These are phyloP conservation scores for Orientallactaga sibirica DNA, from an alignment of 2,797 vertebrate species.

Conservation along the genomic window DNA sequence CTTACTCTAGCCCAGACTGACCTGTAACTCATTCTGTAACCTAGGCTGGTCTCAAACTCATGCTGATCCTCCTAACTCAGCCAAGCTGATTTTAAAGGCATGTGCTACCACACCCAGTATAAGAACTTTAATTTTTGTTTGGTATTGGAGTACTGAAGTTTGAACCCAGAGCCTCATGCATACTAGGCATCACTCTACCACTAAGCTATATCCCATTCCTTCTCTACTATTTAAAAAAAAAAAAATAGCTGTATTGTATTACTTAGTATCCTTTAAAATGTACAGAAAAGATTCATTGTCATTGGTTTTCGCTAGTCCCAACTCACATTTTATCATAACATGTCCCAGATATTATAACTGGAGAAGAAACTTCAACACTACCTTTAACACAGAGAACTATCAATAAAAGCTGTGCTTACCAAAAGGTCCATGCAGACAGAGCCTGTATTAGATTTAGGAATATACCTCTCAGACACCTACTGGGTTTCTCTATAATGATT, in stretches of 20 bases:
- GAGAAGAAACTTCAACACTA: constrained; percentile 68
- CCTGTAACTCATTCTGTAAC: too few relatives aligned
- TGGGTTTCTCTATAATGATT: constrained; percentile 78
- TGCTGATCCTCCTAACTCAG: too few relatives aligned
- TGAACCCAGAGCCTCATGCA: too few relatives aligned
- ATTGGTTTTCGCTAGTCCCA: constrained; percentile 72
- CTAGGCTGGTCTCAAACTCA: too few relatives aligned
- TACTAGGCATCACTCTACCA: too few relatives aligned
- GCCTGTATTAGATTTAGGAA: constrained; percentile 75
- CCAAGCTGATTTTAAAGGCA: too few relatives aligned
- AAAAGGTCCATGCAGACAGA: constrained; percentile 65
- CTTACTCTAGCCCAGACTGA: too few relatives aligned
- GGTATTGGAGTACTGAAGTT: too few relatives aligned
- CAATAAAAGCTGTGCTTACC: constrained; percentile 75
- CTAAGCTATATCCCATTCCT: too few relatives aligned
- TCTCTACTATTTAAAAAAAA: not conserved
- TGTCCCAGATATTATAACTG: constrained; percentile 72
- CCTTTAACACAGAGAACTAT: constrained; percentile 71
- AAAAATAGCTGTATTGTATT: not conserved
- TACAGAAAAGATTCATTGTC: not conserved
- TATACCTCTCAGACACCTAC: constrained; percentile 65
- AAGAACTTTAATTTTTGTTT: too few relatives aligned
- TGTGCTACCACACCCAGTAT: too few relatives aligned
- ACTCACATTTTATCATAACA: constrained; percentile 39
- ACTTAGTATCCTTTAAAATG: not conserved